These are phyloP conservation scores for Pogonophryne albipinna DNA, from an alignment of 2,797 vertebrate genomes.

Conservation along the genomic window DNA sequence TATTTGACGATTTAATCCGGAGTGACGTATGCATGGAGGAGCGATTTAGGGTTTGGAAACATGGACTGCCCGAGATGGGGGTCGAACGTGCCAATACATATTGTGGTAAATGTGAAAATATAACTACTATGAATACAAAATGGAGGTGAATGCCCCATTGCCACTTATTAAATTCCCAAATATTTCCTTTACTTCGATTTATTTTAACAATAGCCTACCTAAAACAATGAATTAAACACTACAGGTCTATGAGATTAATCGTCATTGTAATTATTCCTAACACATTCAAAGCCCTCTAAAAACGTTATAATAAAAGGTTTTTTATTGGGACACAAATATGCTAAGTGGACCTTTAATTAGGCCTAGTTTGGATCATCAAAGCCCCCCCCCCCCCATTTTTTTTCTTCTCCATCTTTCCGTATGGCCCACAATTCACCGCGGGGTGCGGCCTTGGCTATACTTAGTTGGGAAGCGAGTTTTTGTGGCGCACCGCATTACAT, in stretches of 20 bases:
- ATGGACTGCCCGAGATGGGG: no score
- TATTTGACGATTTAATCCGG: no score
- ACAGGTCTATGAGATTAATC: slow-evolving; percentile 37
- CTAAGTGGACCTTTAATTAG: slow-evolving; percentile 65
- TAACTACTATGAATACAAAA: slow-evolving; percentile 1
- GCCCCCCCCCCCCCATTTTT: neutral
- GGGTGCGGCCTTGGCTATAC: slow-evolving; percentile 69
- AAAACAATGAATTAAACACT: neutral
- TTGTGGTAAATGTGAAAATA: slow-evolving; percentile 30
- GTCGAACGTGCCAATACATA: neutral
- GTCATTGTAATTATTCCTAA: slow-evolving; percentile 38
- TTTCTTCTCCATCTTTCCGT: slow-evolving; percentile 14
- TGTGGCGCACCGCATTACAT: slow-evolving; percentile 77
- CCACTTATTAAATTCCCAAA: slow-evolving; percentile 38
- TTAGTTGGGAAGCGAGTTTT: slow-evolving; percentile 68
- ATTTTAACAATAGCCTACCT: neutral
- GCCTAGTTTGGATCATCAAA: slow-evolving; percentile 49
- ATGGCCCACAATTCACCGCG: slow-evolving; percentile 59
- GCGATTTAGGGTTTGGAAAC: no score
- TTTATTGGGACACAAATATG: slow-evolving; percentile 52
- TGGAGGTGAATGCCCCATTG: slow-evolving; percentile 17
- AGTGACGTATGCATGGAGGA: no score
- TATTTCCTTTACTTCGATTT: slow-evolving; percentile 1
- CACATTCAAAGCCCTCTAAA: slow-evolving; percentile 41
- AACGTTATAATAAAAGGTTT: slow-evolving; percentile 27